Evolutionary conservation across 2,113 vertebrate species (phyloP), one percentile per base, ranked within the genome.

Genomic region (Stegastes partitus): DNA sequence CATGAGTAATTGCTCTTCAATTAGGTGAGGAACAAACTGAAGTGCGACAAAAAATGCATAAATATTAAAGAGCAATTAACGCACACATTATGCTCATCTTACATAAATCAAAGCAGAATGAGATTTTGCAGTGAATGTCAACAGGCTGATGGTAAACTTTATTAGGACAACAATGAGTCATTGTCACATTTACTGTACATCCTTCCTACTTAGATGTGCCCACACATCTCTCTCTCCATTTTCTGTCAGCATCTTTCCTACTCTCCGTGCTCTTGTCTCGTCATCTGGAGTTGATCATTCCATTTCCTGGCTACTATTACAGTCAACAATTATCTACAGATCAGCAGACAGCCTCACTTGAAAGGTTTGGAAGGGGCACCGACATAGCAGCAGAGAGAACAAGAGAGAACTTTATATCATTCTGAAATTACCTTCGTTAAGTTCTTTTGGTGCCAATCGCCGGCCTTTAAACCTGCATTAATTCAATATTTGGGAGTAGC

Each of bases 241-340:
- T 39, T 77, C 45, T 18, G 14, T 74, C 25, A 34, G 1, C 74
- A 25, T 68, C 25, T 58, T 49, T 81, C 34, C 67, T 58, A 22
- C 25, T 66, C 45, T 67, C 18, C 47, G 65, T 5, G 5, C 53
- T 81, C 68, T 84, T 81, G 50, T 79, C 80, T 79, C 82, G 92
- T 95, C 96, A 99, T 97, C 96, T 98, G 95, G 97, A 96, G 93
- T 95, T 96, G 95, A 97, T 98, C 94, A 96, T 92, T 93, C 81
- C 91, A 92, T 95, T 96, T 96, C 95, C 96, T 95, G 96, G 93
- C 91, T 96, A 94, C 95, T 94, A 92, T 96, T 96, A 96, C 95
- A 96, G 94, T 93, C 92, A 95, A 93, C 91, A 94, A 95, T 97
- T 97, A 97, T 96, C 95, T 95, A 90, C 88, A 96, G 94, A 96